A percentile compares a stretch with the other conserved stretches of the same genome.
These are phyloP conservation scores for Iguana delicatissima DNA, from an alignment of 2,797 vertebrate genomes.

Conservation along the genomic window DNA sequence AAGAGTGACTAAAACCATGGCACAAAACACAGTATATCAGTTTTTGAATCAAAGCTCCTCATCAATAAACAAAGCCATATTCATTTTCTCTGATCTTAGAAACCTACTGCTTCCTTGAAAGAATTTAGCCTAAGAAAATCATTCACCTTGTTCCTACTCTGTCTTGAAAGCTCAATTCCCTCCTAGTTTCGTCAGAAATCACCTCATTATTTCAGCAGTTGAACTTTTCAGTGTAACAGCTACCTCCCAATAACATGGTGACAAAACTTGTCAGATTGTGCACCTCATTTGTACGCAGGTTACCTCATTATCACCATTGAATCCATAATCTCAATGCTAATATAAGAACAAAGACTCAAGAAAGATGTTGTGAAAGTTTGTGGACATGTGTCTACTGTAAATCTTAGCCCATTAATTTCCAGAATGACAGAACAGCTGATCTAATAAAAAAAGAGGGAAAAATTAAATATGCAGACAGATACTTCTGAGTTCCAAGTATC, in stretches of 20 bases:
- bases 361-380: background rate
- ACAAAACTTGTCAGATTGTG: conserved; percentile 20
- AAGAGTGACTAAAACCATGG: background rate
- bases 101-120: conserved; percentile 9
- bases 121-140: conserved; percentile 10
- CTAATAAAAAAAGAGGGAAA: background rate
- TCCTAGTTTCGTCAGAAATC: conserved; percentile 11
- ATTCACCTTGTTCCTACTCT: conserved; percentile 1
- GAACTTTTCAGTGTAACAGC: conserved; percentile 13
- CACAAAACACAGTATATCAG: background rate
- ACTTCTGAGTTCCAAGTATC: background rate
- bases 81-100: background rate
- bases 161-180: background rate
- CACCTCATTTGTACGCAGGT: conserved; percentile 3
- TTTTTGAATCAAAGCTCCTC: background rate
- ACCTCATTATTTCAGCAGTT: conserved; percentile 29
- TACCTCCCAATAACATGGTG: conserved; percentile 1
- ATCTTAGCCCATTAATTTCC: background rate
- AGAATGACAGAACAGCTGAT: background rate
- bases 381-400: conserved; percentile 1
- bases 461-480: background rate
- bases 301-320: conserved; percentile 21
- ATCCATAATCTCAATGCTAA: background rate
- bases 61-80: conserved; percentile 1
- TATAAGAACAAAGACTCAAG: background rate